Base-by-base conservation (phyloP, 1,140 invertebrate genomes). In the Leptonema lineaticorne region DNA sequence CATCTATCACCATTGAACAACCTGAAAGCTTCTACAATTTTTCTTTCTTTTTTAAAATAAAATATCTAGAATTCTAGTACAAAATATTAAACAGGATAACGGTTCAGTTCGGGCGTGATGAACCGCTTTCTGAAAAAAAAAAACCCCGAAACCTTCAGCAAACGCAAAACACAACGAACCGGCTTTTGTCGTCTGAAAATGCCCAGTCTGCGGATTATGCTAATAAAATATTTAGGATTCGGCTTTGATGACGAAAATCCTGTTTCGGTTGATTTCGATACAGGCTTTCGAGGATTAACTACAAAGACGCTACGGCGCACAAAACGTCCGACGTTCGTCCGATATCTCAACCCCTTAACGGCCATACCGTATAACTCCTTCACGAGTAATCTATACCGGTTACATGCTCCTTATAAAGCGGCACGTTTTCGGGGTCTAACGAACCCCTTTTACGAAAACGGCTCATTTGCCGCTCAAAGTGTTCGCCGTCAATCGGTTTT, bases 181-280 rank as follows among this genome's bases (percentile, higher is more conserved):
- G 18, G 24, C 22, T 50, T 50, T 50, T 18, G 9, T 26, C 1
- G 22, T 20, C 22, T 9, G 37, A 2, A 11, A 16, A 16, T 41
- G 18, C 20, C 20, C 22, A 1, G 50, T 4, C 24, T 4, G 16
- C 50, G 50, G 50, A 53, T 53, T 53, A 53, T 53, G 50, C 50
- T 53, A 53, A 53, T 53, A 53, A 53, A 53, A 53, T 53, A 53
- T 53, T 53, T 53, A 53, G 50, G 50, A 53, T 53, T 53, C 50
- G 50, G 50, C 50, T 53, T 53, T 53, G 50, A 53, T 24, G 50
- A 53, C 22, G 50, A 9, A 18, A 24, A 14, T 11, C 5, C 22
- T 24, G 50, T 24, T 53, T 24, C 50, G 50, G 50, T 53, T 53
- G 50, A 53, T 53, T 53, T 53, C 50, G 50, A 53, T 53, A 53